phyloP scores from a whole-genome alignment of 2,797 vertebrate species.

The Takifugu ocellatus region DNA sequence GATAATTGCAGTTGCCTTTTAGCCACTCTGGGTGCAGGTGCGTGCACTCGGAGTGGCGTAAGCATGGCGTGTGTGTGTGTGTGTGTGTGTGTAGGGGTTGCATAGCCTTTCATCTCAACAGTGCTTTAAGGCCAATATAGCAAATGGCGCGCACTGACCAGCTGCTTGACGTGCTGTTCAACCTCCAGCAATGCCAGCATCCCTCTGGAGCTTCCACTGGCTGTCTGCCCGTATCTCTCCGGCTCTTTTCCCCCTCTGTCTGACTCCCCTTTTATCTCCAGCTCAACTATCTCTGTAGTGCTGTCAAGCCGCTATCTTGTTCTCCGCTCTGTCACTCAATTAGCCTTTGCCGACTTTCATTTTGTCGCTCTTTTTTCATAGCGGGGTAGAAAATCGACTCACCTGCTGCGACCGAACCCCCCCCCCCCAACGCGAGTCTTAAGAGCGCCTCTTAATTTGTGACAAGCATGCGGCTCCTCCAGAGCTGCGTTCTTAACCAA shows the following conservation, averaged over 20 bases:
- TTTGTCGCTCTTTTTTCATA: constrained; percentile 32
- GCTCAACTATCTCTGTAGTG: constrained; percentile 17
- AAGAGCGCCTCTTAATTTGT: constrained; percentile 20
- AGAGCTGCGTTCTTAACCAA: constrained; percentile 45
- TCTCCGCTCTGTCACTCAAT: constrained; percentile 40
- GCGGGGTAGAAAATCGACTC: constrained; percentile 11
- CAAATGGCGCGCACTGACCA: constrained; percentile 49
- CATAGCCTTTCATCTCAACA: constrained; percentile 49
- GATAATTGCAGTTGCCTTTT: constrained; percentile 53
- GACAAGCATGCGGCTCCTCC: not conserved
- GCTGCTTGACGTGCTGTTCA: constrained; percentile 50
- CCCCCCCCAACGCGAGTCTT: constrained; percentile 7
- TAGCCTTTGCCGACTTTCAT: constrained; percentile 18
- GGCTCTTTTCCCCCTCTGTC: constrained; percentile 1
- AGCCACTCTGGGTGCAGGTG: constrained; percentile 42
- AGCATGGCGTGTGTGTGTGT: constrained; percentile 18
- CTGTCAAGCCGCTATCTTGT: constrained; percentile 30
- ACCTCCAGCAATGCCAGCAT: constrained; percentile 38
- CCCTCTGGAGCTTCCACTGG: constrained; percentile 36
- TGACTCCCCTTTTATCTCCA: constrained; percentile 22
- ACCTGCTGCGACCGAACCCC: constrained; percentile 7
- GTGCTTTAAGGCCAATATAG: constrained; percentile 58
- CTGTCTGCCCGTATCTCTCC: constrained; percentile 21
- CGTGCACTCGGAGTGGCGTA: constrained; percentile 23
- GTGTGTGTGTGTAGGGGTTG: constrained; percentile 15